Base-by-base conservation (phyloP, 2,888 invertebrate genomes). In the Drosophila multiciliata region DNA sequence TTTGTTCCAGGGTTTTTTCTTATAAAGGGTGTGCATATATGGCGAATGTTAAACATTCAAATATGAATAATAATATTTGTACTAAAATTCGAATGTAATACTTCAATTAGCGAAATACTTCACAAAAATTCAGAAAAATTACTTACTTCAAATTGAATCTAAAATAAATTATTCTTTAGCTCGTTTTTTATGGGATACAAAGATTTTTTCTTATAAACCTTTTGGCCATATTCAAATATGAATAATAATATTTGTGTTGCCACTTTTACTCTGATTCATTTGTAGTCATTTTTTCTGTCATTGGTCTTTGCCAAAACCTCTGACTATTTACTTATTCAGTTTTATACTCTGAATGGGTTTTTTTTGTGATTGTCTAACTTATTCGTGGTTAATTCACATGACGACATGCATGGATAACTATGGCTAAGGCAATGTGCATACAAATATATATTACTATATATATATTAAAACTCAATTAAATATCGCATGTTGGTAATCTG, bases 401-500 rank as follows among this genome's bases (percentile, higher is more conserved):
- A 69, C 70, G 68, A 42, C 17, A 29, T 38, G 48, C 26, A 52
- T 15, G 38, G 8, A 57, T 6, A 57, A 32, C 20, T 20, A 29
- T 32, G 15, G 20, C 35, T 29, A 50, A 11, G 23, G 23, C 23
- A 48, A 36, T 32, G 42, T 29, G 6, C 29, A 65, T 58, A 71
- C 29, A 65, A 55, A 71, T 75, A 65, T 61, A 58, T 65, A 53
- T 54, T 67, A 17, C 53, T 64, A 36, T 35, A 26, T 73, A 26
- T 73, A 71, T 68, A 85, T 82, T 82, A 80, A 89, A 87, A 78
- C 69, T 69, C 81, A 85, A 89, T 89, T 89, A 89, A 73, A 82
- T 77, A 82, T 89, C 75, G 88, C 88, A 89, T 86, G 89, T 81
- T 73, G 53, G 75, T 69, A 81, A 84, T 48, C 49, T 35, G 52